Evolutionary conservation across 2,797 vertebrate genomes (phyloP), one percentile per base, ranked within the genome.

Genomic region (Dromococcyx pavoninus): DNA sequence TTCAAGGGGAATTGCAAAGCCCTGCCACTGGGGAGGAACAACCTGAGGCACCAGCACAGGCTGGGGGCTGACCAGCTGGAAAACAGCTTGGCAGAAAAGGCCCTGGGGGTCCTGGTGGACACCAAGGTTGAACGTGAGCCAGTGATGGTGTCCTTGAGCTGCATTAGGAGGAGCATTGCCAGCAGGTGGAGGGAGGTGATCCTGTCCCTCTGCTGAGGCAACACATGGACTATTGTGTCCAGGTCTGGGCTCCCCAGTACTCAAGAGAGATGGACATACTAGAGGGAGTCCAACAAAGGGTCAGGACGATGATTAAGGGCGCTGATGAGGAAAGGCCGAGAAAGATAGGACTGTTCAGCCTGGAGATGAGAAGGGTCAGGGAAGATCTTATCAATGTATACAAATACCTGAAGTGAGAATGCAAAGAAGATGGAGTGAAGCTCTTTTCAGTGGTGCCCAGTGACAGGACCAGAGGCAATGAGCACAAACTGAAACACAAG

Each of bases 161-260:
- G 21, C 7, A 4, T 11, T 22, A n/a, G 35, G 11, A 43, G 41
- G 5, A 41, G 5, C 16, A 3, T 11, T 60, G 24, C 21, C 50
- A 43, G 46, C 8, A 16, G 30, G 23, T 23, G 1, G 5, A 48
- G 65, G 46, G 24, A 25, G 2, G 4, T 58, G 61, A 37, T 54
- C 24, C 16, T 17, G 17, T 41, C 21, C 5, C 13, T 50, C 0
- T 70, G 11, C 2, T 13, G 7, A 39, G 28, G 54, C 17, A 8
- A 10, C 23, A 19, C 9, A 22, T 35, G 7, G 27, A 62, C 9
- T 54, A 8, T 30, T 23, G 17, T 11, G n/a, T 28, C 37, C 15
- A 19, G 10, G 24, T 58, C 58, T 88, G 53, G 23, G 32, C 18
- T 51, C 44, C 11, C n/a, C 27, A 44, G 51, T 35, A 27, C 43